These are phyloP conservation scores for Ginglymostoma cirratum DNA, from an alignment of 2,113 vertebrate genomes.

Conservation along the genomic window DNA sequence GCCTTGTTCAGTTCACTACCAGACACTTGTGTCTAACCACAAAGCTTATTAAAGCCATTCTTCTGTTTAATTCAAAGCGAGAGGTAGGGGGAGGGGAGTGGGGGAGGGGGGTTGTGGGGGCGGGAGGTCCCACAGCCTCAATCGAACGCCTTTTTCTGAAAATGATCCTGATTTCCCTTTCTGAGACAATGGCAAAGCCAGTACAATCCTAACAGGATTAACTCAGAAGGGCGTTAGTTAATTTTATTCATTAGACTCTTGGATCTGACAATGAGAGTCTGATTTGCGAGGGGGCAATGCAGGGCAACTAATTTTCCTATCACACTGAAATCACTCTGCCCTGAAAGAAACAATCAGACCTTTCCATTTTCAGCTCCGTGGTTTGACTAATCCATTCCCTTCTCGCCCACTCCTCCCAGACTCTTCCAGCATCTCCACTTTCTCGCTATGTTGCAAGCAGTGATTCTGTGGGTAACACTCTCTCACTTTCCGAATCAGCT, in stretches of 20 bases:
- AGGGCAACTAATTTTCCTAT: background rate
- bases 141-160: background rate
- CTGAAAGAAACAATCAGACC: background rate
- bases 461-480: background rate
- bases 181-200: background rate
- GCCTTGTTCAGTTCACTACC: background rate
- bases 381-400: background rate
- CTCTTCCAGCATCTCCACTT: background rate
- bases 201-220: background rate
- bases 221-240: background rate
- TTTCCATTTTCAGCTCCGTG: background rate
- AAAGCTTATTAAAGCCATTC: background rate
- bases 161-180: background rate
- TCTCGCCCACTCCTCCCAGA: background rate
- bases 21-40: background rate
- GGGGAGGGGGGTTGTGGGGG: background rate
- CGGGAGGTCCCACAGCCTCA: background rate
- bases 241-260: background rate
- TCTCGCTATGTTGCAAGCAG: background rate
- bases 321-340: background rate
- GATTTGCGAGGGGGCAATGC: background rate
- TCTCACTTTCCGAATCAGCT: no score
- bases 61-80: background rate
- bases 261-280: background rate
- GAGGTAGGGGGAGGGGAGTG: background rate